Evolutionary conservation across 1,140 invertebrate species (phyloP), one percentile per base, ranked within the genome.

Genomic region (Ips nitidus): DNA sequence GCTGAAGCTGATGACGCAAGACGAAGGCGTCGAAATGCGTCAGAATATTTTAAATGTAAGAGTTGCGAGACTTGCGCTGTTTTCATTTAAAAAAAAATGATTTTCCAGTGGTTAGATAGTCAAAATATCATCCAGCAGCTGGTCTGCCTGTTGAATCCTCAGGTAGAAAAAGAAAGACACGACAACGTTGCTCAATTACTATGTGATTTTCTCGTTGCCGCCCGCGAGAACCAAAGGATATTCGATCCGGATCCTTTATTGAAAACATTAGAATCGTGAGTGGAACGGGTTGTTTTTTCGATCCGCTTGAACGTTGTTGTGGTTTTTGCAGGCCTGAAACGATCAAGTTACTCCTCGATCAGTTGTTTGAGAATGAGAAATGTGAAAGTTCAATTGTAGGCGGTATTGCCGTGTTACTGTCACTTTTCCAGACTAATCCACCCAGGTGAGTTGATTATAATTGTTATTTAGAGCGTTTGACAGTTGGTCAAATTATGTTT

Each of bases 81-180:
- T 22, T 22, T 22, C 22, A 22, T 22, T 22, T 22, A 22, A 22
- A 22, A 22, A n/a, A 22, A 22, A 22, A 5, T 62, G 2, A 8
- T n/a, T 37, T 86, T 86, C 62, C 80, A 98, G 94, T 97, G 94
- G 94, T 85, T 98, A 75, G 90, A 94, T 84, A 91, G 92, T 79
- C 87, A 95, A 80, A 85, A 90, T 79, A 86, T 96, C 76, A 87
- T 97, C 72, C 90, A 94, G 81, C 89, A 87, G 80, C 84, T 97
- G 77, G 87, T 97, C 72, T 87, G 85, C 75, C 84, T 94, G 80
- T 85, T 97, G 76, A 89, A 92, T 78, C 88, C 92, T 71, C 84
- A 85, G 68, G 86, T 88, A 75, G 89, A 91, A 79, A 83, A 87
- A 76, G 86, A 88, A 74, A 88, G 89, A 78, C 92, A 95, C 81